Evolutionary conservation across 2,113 vertebrate species (phyloP).

Genomic region (Spheniscus mendiculus): DNA sequence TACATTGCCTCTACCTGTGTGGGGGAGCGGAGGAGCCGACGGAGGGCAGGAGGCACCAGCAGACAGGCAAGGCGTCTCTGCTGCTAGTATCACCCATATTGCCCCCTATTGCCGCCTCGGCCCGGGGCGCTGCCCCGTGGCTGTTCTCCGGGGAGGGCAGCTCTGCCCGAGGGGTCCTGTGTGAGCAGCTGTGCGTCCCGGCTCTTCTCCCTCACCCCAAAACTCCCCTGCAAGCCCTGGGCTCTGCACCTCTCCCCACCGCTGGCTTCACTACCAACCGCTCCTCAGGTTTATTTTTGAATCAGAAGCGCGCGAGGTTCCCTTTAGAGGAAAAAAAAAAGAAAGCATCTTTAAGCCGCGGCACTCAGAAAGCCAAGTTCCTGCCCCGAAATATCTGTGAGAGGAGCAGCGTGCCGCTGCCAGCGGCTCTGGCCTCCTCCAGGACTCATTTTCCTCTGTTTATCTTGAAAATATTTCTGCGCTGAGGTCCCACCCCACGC

Average conservation of each 20-base stretch:
- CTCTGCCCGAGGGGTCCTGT: background rate
- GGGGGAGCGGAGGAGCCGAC: rapidly evolving
- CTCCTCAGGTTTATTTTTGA: background rate
- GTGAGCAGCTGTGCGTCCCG: background rate
- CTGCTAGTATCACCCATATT: background rate
- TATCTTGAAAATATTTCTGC: slow-evolving; percentile 69
- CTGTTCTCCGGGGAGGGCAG: background rate
- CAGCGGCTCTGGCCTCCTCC: slow-evolving; percentile 11
- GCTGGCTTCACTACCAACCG: rapidly evolving
- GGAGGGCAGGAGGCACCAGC: background rate
- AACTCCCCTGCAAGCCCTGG: background rate
- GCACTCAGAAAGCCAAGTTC: background rate
- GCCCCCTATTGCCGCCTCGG: background rate
- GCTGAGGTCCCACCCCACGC: slow-evolving; percentile 37
- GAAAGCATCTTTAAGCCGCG: background rate
- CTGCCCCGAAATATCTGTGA: slow-evolving; percentile 18
- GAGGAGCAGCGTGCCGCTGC: background rate
- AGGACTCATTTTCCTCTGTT: slow-evolving; percentile 66
- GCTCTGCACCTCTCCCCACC: background rate
- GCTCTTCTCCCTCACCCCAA: background rate
- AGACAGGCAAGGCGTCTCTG: background rate
- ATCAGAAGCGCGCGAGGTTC: background rate
- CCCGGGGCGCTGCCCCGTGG: background rate
- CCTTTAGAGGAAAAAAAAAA: background rate
- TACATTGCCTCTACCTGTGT: rapidly evolving